Percentiles rank a stretch among this genome's conserved stretches.
phyloP scores from a whole-genome alignment of 2,113 vertebrate genomes.

The Kobus ellipsiprymnus region DNA sequence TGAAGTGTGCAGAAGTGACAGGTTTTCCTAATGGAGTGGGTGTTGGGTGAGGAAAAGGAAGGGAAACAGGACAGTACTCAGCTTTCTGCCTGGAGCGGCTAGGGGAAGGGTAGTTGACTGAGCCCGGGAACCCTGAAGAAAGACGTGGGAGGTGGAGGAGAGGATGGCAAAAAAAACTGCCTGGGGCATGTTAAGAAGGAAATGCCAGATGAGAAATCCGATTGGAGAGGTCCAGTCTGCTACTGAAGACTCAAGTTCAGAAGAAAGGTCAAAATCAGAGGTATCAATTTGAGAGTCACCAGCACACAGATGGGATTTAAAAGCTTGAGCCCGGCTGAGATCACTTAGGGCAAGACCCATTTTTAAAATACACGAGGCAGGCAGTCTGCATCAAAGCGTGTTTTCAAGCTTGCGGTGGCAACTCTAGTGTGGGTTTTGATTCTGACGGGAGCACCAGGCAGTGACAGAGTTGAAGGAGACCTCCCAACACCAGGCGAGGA shows the following conservation, averaged over 20 bases:
- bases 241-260: not conserved
- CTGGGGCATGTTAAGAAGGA: not conserved
- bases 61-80: not conserved
- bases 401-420: not conserved
- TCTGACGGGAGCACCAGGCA: not conserved
- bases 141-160: not conserved
- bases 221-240: not conserved
- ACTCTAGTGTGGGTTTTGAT: not conserved
- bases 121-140: not conserved
- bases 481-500: accelerated
- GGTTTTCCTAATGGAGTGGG: not conserved
- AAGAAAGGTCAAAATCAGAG: not conserved
- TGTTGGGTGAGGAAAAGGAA: not conserved
- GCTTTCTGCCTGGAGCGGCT: not conserved
- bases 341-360: not conserved
- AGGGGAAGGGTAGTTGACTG: not conserved
- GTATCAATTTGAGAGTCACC: not conserved
- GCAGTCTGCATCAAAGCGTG: not conserved
- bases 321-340: not conserved
- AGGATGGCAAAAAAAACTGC: not conserved
- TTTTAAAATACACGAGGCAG: not conserved
- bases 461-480: not conserved
- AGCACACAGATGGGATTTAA: not conserved
- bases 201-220: not conserved
- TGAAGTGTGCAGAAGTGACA: not conserved